These are phyloP conservation scores for Pandemis corylana DNA, from an alignment of 2,888 invertebrate genomes.

Conservation along the genomic window DNA sequence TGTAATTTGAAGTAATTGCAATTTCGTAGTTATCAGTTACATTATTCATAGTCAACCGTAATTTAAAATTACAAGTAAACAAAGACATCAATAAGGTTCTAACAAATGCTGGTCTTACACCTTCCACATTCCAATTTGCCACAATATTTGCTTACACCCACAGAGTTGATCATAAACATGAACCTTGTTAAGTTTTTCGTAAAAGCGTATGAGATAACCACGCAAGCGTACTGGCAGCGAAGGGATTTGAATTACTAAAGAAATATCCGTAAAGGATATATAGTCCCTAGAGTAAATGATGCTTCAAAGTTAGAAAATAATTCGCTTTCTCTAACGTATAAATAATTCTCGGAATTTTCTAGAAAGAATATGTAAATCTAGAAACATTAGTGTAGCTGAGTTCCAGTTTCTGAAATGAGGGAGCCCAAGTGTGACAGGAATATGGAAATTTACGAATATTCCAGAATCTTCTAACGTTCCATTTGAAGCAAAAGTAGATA, in stretches of 20 bases:
- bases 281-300: conserved; percentile 12
- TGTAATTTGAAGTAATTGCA: too few relatives aligned
- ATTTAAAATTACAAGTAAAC: too few relatives aligned
- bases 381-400: conserved; percentile 2
- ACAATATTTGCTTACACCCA: not conserved
- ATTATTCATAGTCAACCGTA: too few relatives aligned
- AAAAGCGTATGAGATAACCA: not conserved
- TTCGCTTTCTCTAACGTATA: conserved; percentile 6
- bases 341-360: conserved; percentile 8
- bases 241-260: conserved; percentile 3
- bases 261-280: not conserved
- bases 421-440: not conserved
- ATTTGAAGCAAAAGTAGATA: not conserved
- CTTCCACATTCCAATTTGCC: not conserved
- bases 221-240: not conserved
- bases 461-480: not conserved
- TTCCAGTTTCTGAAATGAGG: not conserved
- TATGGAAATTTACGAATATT: too few relatives aligned
- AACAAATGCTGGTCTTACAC: too few relatives aligned
- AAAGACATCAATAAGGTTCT: too few relatives aligned
- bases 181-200: conserved; percentile 1
- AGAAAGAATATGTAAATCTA: conserved; percentile 29
- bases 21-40: too few relatives aligned
- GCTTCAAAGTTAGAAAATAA: conserved; percentile 23
- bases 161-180: not conserved